A percentile compares a stretch with the other conserved stretches of the same genome.
These are phyloP conservation scores for Agrochola lota DNA, from an alignment of 2,888 invertebrate species.

Conservation along the genomic window DNA sequence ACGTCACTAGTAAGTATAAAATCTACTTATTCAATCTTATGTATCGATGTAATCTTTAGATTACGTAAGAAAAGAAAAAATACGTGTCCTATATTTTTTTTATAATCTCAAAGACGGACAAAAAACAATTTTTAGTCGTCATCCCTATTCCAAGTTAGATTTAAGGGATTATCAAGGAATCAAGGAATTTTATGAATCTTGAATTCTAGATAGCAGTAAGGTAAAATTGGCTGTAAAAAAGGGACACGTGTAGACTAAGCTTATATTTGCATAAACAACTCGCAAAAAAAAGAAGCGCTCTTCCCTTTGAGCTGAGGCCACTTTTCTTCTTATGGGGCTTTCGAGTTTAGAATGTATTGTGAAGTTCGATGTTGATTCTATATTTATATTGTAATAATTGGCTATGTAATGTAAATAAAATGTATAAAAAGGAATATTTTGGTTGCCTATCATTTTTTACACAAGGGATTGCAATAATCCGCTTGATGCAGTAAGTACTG, in stretches of 20 bases:
- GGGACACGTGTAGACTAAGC: background rate
- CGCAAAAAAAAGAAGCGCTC: background rate
- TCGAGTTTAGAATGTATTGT: conserved; percentile 18
- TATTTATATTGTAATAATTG: conserved; percentile 23
- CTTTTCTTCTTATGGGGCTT: conserved; percentile 1
- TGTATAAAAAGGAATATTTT: background rate
- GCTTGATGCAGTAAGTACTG: background rate
- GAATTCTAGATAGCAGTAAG: background rate
- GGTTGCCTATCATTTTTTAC: conserved; percentile 4
- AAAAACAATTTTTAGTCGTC: too few species aligned
- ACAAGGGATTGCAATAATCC: background rate
- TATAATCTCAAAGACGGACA: too few species aligned
- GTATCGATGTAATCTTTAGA: too few species aligned
- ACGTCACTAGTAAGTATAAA: too few species aligned
- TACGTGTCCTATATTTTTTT: too few species aligned
- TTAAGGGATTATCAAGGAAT: background rate
- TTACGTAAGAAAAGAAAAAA: too few species aligned
- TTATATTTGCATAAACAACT: conserved; percentile 11
- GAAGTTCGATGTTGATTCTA: conserved; percentile 6
- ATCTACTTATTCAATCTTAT: too few species aligned
- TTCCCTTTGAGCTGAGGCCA: background rate
- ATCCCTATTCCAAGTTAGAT: conserved; percentile 7
- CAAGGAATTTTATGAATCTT: background rate
- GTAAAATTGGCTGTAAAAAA: conserved; percentile 1
- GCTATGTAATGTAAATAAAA: conserved; percentile 50